These are phyloP conservation scores for Atrichornis clamosus DNA, from an alignment of 2,113 vertebrate genomes.

Conservation along the genomic window DNA sequence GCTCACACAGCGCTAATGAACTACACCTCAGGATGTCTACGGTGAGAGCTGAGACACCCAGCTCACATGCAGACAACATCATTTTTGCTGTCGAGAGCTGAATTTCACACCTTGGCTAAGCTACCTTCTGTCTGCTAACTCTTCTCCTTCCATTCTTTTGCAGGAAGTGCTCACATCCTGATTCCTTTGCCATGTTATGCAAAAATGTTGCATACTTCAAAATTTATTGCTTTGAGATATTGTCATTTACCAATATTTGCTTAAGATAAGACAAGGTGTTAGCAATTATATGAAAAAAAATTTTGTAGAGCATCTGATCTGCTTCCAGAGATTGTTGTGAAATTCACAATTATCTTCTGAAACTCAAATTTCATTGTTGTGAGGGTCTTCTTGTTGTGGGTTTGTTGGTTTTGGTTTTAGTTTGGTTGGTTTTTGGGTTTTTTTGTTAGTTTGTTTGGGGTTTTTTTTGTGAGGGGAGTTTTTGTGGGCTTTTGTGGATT, in stretches of 20 bases:
- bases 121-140: neutral
- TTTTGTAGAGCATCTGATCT: neutral
- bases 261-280: neutral
- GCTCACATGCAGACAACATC: neutral
- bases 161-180: neutral
- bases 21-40: accelerated
- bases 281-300: neutral
- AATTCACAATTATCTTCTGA: neutral
- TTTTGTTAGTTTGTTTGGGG: neutral
- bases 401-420: neutral
- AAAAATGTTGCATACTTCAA: neutral
- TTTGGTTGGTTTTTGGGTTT: neutral
- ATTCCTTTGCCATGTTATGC: neutral
- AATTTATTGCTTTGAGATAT: neutral
- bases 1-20: neutral
- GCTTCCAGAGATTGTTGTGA: neutral
- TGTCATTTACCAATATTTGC: neutral
- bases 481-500: too few species aligned
- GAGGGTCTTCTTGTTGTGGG: neutral
- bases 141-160: neutral
- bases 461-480: neutral
- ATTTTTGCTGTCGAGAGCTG: neutral
- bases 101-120: neutral
- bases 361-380: neutral
- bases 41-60: neutral